These are phyloP conservation scores for Mesocentrotus franciscanus DNA, from an alignment of 53 echinoderm and acorn worm genomes.

Conservation along the genomic window DNA sequence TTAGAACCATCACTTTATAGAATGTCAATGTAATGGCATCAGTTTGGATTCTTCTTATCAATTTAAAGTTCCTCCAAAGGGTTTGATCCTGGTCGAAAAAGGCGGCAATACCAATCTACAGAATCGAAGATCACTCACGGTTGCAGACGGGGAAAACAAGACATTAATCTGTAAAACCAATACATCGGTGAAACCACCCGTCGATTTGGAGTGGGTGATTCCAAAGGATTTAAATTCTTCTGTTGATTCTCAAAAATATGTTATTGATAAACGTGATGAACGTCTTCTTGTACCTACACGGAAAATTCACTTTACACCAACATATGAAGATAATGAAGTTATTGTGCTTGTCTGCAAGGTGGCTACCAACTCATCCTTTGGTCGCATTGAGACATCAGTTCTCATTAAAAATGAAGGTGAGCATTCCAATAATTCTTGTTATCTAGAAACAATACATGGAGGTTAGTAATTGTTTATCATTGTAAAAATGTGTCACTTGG, in stretches of 20 bases:
- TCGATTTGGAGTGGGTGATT: background rate
- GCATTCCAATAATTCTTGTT: no score
- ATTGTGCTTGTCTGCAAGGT: background rate
- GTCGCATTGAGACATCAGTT: background rate
- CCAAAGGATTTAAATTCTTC: background rate
- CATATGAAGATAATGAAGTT: background rate
- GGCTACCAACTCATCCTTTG: background rate
- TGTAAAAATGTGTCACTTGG: no score
- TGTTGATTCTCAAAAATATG: background rate
- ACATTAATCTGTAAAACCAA: background rate
- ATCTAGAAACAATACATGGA: no score
- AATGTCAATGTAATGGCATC: no score
- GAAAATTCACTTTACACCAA: background rate
- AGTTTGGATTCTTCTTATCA: background rate
- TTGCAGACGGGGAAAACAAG: no score
- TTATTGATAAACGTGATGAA: background rate
- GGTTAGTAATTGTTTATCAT: no score
- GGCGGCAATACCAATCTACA: no score
- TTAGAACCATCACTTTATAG: no score
- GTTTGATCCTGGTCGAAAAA: background rate
- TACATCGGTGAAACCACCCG: background rate
- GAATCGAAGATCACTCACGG: no score
- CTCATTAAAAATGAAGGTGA: background rate
- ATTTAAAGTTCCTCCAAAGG: background rate
- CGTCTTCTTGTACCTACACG: background rate